These are phyloP conservation scores for Plotosus lineatus DNA, from an alignment of 2,113 vertebrate species.

Conservation along the genomic window DNA sequence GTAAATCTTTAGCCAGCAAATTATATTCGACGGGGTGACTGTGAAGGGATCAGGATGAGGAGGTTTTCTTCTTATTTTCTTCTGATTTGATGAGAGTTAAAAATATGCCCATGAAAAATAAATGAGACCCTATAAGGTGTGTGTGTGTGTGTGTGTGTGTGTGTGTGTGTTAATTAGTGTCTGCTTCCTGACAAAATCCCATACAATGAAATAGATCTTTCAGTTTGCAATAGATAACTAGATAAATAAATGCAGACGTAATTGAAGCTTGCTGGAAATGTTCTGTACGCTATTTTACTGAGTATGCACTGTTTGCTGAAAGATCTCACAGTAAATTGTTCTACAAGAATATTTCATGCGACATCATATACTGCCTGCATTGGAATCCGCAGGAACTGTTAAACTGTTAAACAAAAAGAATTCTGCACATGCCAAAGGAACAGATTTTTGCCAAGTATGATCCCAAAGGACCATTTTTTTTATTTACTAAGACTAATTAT, in stretches of 20 bases:
- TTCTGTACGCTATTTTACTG: neutral
- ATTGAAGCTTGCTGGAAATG: neutral
- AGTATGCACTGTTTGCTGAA: neutral
- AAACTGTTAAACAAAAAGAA: constrained; percentile 32
- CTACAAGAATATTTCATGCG: constrained; percentile 1
- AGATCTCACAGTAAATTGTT: neutral
- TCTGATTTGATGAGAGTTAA: constrained; percentile 22
- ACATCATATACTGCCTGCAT: neutral
- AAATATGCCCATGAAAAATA: constrained; percentile 43
- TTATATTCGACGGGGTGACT: constrained; percentile 56
- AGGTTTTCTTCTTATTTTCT: constrained; percentile 22
- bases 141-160: constrained; percentile 25
- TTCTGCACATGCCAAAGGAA: constrained; percentile 44
- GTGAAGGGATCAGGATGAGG: constrained; percentile 55
- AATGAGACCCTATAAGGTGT: constrained; percentile 39
- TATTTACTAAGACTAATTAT: constrained; percentile 64
- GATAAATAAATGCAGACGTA: neutral
- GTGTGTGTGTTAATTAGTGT: constrained; percentile 36
- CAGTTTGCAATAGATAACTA: neutral
- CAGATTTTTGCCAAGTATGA: constrained; percentile 51
- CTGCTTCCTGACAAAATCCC: constrained; percentile 25
- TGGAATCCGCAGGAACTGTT: constrained; percentile 10
- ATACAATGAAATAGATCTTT: neutral
- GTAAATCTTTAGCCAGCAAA: neutral
- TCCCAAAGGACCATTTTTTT: constrained; percentile 57